Conservation (phyloP, 2,797 vertebrate species). For the Salarias fasciatus region DNA sequence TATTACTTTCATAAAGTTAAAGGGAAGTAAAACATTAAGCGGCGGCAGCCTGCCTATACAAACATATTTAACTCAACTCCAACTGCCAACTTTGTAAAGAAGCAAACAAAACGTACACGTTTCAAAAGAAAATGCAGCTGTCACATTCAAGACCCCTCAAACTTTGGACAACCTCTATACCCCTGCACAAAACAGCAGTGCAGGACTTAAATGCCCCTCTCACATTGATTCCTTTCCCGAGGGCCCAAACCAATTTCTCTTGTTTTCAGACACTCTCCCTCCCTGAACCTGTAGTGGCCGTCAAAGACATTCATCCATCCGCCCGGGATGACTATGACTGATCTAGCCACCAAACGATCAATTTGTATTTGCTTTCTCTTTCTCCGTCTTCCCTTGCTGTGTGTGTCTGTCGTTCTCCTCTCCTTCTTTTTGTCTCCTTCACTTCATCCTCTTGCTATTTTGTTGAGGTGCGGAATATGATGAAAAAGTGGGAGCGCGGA, state of each 20-base stretch:
- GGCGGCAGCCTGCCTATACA: too few relatives aligned
- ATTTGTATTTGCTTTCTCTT: constrained; percentile 89
- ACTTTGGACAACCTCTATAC: constrained; percentile 63
- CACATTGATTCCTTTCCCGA: constrained; percentile 96
- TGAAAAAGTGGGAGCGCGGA: constrained; percentile 94
- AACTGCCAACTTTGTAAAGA: too few relatives aligned
- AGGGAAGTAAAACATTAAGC: too few relatives aligned
- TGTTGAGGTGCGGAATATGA: constrained; percentile 97
- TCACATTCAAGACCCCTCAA: constrained; percentile 63
- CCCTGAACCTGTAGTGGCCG: constrained; percentile 97
- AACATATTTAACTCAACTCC: too few relatives aligned
- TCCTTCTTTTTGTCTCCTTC: constrained; percentile 58
- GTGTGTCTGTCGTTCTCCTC: constrained; percentile 28
- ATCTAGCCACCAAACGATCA: constrained; percentile 98
- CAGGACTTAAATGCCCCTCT: constrained; percentile 86
- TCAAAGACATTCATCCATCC: constrained; percentile 99
- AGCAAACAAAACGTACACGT: constrained; percentile 36
- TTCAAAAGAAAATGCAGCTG: constrained; percentile 54
- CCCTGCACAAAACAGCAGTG: constrained; percentile 65
- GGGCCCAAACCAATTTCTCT: constrained; percentile 99
- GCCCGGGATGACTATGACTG: constrained; percentile 98
- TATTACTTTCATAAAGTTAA: neutral
- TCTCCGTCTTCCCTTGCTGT: constrained; percentile 42
- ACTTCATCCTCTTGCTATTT: constrained; percentile 74
- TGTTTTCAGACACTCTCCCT: constrained; percentile 92